Evolutionary conservation across 2,888 invertebrate genomes (phyloP).

Genomic region (Campopleginae sp.): DNA sequence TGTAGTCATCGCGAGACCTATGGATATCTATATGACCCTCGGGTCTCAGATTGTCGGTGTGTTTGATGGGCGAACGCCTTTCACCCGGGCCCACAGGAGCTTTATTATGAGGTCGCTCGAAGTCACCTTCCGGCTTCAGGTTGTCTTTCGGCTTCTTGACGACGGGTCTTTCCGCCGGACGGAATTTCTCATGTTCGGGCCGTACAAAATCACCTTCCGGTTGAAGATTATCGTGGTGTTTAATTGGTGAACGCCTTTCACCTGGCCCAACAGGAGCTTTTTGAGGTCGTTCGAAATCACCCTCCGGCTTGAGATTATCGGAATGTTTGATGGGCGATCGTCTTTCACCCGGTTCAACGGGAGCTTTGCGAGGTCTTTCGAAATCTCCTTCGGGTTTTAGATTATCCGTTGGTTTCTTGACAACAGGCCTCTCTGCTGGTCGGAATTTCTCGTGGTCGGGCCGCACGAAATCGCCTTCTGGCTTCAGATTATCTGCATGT

Average conservation of each 20-base stretch:
- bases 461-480: conserved; percentile 87
- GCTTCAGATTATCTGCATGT: conserved; percentile 84
- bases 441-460: conserved; percentile 69
- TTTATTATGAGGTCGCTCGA: conserved; percentile 16
- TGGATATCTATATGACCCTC: neutral
- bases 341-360: conserved; percentile 27
- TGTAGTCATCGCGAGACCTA: conserved; percentile 83
- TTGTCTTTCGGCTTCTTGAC: conserved; percentile 79
- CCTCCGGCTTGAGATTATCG: conserved; percentile 82
- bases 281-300: conserved; percentile 78
- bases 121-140: conserved; percentile 28
- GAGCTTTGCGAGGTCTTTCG: conserved; percentile 16
- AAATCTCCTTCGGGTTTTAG: conserved; percentile 79
- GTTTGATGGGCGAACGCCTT: conserved; percentile 26
- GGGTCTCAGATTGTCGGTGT: conserved; percentile 13
- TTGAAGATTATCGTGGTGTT: conserved; percentile 78
- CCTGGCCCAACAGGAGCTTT: conserved; percentile 10
- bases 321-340: conserved; percentile 85
- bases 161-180: conserved; percentile 76
- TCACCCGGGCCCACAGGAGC: conserved; percentile 22
- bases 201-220: conserved; percentile 84
- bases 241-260: conserved; percentile 84
- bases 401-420: conserved; percentile 79
- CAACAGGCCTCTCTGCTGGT: conserved; percentile 73
- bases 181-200: conserved; percentile 68